Evolutionary conservation across 37 sponge, comb jelly and placozoan genomes (phyloP).

Genomic region (Tethya wilhelma): DNA sequence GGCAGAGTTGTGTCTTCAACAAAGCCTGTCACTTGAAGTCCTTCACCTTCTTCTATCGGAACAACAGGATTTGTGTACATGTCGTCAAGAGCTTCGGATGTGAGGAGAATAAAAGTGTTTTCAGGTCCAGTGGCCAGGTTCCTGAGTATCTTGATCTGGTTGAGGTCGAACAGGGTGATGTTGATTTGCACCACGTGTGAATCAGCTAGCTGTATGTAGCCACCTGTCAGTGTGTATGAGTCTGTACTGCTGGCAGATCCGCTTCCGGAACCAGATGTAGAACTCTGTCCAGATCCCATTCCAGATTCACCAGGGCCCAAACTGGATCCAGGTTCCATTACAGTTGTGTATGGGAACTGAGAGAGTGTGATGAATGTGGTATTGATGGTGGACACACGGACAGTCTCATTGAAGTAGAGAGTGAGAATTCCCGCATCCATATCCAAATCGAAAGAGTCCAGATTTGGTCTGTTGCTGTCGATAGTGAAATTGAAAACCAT

Average conservation of each 20-base stretch:
- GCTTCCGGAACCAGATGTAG: slow-evolving; percentile 15
- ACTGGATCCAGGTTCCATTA: background rate
- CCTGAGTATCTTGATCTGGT: slow-evolving; percentile 80
- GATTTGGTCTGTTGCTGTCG: slow-evolving; percentile 73
- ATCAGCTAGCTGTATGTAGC: slow-evolving; percentile 61
- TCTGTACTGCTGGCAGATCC: background rate
- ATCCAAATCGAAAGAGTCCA: slow-evolving; percentile 72
- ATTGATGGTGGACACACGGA: slow-evolving; percentile 70
- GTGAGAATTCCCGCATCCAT: slow-evolving; percentile 75
- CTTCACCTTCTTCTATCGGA: slow-evolving; percentile 47
- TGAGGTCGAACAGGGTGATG: slow-evolving; percentile 79
- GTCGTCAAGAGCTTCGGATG: slow-evolving; percentile 48
- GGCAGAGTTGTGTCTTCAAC: slow-evolving; percentile 82
- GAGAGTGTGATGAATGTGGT: slow-evolving; percentile 54
- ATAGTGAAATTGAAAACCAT: slow-evolving; percentile 48
- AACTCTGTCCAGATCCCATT: background rate
- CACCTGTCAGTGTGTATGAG: slow-evolving; percentile 76
- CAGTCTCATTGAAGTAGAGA: slow-evolving; percentile 82
- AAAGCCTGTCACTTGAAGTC: slow-evolving; percentile 36
- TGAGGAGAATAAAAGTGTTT: slow-evolving; percentile 69
- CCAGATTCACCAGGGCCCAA: background rate
- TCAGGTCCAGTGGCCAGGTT: slow-evolving; percentile 60
- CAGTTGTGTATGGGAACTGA: slow-evolving; percentile 15
- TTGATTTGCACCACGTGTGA: slow-evolving; percentile 61
- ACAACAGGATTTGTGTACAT: slow-evolving; percentile 80